Evolutionary conservation across 2,888 invertebrate species (phyloP), one percentile per base, ranked within the genome.

Genomic region (Caenorhabditis uteleia): DNA sequence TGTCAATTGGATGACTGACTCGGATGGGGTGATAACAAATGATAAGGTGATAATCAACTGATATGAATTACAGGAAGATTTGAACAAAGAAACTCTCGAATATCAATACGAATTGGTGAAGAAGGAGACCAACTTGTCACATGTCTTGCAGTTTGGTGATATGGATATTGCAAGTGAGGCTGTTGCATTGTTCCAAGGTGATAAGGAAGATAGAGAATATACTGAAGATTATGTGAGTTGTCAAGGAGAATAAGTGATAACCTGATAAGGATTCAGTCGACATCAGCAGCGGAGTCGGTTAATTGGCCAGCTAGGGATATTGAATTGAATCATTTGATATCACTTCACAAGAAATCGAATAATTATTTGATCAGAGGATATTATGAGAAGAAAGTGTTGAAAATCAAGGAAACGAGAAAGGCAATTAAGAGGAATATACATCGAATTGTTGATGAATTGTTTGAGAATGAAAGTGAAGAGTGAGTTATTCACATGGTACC

Each of bases 1-100:
- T 70, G 87, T 88, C 18, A 87, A 85, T 54, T 89, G 88, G 88
- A 87, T 88, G 87, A 85, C 88, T 75, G 87, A 88, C 78, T 85
- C 87, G 29, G 88, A 88, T 62, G 75, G 43, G 5, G n/a, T n/a
- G n/a, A n/a, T n/a, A n/a, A n/a, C n/a, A n/a, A n/a, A n/a, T 12
- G 10, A 26, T 12, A 16, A 12, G 40, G 10, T 6, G 27, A 6
- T 10, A 31, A 12, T 8, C 31, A 31, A 12, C 10, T 8, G 14
- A 78, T 62, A 87, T 86, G n/a, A n/a, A n/a, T n/a, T n/a, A n/a
- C n/a, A n/a, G n/a, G 86, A 87, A 70, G 82, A 87, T 61, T 72
- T 88, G 31, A 77, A 75, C 3, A 61, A 68, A 16, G 88, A 88
- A 77, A 87, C 87, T 2, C 80, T 88, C 5, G 83, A 85, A 43